Conservation (phyloP, 2,888 invertebrate genomes). For the Meiosimyza decipiens region DNA sequence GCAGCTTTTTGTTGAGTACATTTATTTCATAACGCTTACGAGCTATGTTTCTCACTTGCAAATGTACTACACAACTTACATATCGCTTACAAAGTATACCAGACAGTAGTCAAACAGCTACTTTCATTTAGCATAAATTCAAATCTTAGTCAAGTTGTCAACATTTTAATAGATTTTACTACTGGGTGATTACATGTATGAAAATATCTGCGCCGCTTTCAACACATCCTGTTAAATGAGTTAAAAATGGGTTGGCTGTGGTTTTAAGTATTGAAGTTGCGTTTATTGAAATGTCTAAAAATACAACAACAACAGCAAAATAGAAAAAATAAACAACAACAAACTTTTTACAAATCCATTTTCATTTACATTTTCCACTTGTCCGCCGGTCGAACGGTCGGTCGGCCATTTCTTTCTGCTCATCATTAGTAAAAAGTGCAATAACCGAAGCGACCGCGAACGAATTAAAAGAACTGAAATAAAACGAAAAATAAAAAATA, state of each 20-base stretch:
- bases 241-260: constrained; percentile 7
- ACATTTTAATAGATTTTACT: too few relatives aligned
- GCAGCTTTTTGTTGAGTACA: too few relatives aligned
- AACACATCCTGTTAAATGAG: constrained; percentile 29
- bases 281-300: too few relatives aligned
- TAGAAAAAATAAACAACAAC: constrained; percentile 33
- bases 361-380: constrained; percentile 1
- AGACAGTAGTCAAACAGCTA: too few relatives aligned
- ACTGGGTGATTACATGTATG: background rate
- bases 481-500: background rate
- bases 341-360: constrained; percentile 13
- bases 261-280: constrained; percentile 11
- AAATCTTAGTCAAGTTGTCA: too few relatives aligned
- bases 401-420: background rate
- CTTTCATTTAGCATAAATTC: too few relatives aligned
- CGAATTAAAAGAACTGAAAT: constrained; percentile 3
- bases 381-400: constrained; percentile 6
- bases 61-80: too few relatives aligned
- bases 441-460: constrained; percentile 36
- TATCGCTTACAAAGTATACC: too few relatives aligned
- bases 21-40: too few relatives aligned
- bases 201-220: constrained; percentile 29
- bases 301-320: constrained; percentile 43
- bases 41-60: too few relatives aligned
- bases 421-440: constrained; percentile 31